Percentiles rank a stretch among this genome's conserved stretches.
Evolutionary conservation across 2,797 vertebrate species (phyloP).

Genomic region (Fistularia tabacaria): DNA sequence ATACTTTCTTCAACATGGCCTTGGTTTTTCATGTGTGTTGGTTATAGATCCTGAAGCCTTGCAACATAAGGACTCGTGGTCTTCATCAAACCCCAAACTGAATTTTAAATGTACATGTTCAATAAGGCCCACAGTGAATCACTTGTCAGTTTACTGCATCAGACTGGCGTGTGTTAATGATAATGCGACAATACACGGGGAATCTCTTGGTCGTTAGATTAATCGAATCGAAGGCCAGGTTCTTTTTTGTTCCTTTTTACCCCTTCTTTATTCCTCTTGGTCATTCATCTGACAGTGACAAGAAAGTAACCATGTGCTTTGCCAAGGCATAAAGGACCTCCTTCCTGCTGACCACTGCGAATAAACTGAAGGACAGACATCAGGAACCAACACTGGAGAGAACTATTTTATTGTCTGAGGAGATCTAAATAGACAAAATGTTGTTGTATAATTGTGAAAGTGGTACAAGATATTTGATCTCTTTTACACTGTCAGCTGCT

Average conservation of each 20-base stretch:
- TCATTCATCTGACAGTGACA: slow-evolving; percentile 80
- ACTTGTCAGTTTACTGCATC: slow-evolving; percentile 24
- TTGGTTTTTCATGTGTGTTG: neutral
- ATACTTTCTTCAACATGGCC: too few relatives aligned
- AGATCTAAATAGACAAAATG: neutral
- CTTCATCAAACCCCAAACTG: slow-evolving; percentile 58
- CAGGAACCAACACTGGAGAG: neutral
- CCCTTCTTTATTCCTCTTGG: slow-evolving; percentile 36
- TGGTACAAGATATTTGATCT: neutral
- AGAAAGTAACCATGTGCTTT: slow-evolving; percentile 76
- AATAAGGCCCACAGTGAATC: slow-evolving; percentile 27
- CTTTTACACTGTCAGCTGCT: neutral
- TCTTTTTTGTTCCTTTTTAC: neutral
- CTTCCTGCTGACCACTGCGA: slow-evolving; percentile 53
- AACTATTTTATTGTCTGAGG: too few relatives aligned
- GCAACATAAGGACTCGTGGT: slow-evolving; percentile 46
- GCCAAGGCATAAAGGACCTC: slow-evolving; percentile 22
- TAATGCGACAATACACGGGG: too few relatives aligned
- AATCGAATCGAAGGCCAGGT: neutral
- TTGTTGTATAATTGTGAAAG: slow-evolving; percentile 1
- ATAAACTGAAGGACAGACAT: slow-evolving; percentile 11
- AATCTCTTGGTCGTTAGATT: too few relatives aligned
- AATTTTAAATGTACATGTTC: slow-evolving; percentile 45
- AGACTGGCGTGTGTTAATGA: too few relatives aligned
- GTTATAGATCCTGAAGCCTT: slow-evolving; percentile 49